Conservation (phyloP, 2,797 vertebrate species). For the Telmatherina bonti region DNA sequence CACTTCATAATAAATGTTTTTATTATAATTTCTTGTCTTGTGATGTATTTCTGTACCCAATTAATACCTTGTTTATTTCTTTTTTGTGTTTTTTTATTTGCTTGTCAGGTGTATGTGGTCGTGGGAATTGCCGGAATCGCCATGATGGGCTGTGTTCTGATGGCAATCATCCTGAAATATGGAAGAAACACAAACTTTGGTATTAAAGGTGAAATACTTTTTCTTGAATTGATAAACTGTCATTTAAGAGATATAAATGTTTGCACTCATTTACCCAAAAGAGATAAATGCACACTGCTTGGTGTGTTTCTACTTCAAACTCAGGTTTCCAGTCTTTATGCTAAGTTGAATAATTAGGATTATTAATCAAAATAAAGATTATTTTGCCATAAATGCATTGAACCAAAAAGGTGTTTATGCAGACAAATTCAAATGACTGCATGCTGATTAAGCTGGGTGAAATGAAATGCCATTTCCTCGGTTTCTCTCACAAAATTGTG, state of each 20-base stretch:
- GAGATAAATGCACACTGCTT: background rate
- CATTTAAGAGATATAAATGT: background rate
- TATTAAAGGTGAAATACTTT: conserved; percentile 91
- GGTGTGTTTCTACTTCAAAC: background rate
- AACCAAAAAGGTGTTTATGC: background rate
- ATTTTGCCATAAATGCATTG: background rate
- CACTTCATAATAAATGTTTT: conserved; percentile 1
- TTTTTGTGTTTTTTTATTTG: conserved; percentile 1
- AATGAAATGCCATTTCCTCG: background rate
- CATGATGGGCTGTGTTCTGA: conserved; percentile 92
- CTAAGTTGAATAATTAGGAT: background rate
- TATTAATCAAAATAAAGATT: no score
- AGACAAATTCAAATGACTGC: background rate
- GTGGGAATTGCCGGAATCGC: conserved; percentile 95
- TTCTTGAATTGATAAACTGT: background rate
- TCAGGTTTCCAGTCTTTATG: background rate
- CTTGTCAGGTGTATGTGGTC: conserved; percentile 91
- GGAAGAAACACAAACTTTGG: conserved; percentile 98
- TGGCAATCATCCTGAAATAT: conserved; percentile 96
- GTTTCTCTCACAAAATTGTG: background rate
- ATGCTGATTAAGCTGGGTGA: background rate
- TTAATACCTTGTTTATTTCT: background rate
- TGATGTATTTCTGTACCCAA: background rate
- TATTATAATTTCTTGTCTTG: background rate
- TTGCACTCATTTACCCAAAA: background rate